Percentiles rank a stretch among this genome's conserved stretches.
These are phyloP conservation scores for Trematomus bernacchii DNA, from an alignment of 2,797 vertebrate species.

Conservation along the genomic window DNA sequence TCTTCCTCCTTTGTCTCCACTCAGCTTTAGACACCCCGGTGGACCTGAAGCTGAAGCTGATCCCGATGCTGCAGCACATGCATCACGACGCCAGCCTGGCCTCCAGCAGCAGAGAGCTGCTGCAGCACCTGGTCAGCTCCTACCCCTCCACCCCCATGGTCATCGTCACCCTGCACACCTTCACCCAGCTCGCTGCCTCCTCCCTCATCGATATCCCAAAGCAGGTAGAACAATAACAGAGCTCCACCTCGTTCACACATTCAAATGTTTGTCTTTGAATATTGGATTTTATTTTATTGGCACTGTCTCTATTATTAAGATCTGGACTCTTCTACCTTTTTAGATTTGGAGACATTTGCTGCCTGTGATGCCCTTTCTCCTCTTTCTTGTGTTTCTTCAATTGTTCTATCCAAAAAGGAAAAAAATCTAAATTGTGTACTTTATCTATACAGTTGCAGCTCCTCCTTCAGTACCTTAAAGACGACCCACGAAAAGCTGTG, in stretches of 20 bases:
- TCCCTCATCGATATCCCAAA: slow-evolving; percentile 97
- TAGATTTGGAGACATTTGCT: no score
- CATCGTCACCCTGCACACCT: slow-evolving; percentile 96
- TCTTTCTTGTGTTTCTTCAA: no score
- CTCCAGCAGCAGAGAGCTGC: slow-evolving; percentile 93
- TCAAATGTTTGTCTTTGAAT: not conserved
- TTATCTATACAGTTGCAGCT: slow-evolving; percentile 89
- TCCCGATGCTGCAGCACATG: slow-evolving; percentile 98
- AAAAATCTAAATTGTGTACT: not conserved
- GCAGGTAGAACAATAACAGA: slow-evolving; percentile 85
- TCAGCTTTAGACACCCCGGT: slow-evolving; percentile 95
- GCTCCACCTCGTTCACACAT: not conserved
- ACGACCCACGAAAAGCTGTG: slow-evolving; percentile 94
- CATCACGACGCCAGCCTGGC: slow-evolving; percentile 95
- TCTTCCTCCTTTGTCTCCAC: not conserved
- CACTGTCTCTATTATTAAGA: not conserved
- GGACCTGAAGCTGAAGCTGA: slow-evolving; percentile 96
- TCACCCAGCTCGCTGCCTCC: slow-evolving; percentile 94
- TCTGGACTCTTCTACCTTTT: not conserved
- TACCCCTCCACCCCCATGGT: slow-evolving; percentile 98
- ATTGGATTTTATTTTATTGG: not conserved
- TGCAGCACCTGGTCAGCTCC: slow-evolving; percentile 94
- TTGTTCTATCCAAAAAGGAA: no score
- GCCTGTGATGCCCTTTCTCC: no score
- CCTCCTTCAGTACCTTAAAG: slow-evolving; percentile 94